Conservation (phyloP, 2,797 vertebrate genomes). For the Pampus argenteus region DNA sequence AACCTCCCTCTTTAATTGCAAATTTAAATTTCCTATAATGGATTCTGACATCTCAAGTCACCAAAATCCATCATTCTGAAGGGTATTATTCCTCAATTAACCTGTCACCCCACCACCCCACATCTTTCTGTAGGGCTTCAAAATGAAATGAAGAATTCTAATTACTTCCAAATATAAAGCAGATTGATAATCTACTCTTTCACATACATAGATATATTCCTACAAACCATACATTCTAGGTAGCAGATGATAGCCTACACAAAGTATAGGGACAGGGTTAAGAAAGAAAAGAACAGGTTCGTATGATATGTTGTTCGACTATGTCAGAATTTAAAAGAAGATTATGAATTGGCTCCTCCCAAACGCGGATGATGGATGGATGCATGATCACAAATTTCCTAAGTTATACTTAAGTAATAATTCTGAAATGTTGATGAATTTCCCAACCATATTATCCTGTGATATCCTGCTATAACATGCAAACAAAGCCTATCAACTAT, state of each 20-base stretch:
- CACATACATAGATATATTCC: slow-evolving; percentile 36
- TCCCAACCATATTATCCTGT: neutral
- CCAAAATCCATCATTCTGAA: slow-evolving; percentile 91
- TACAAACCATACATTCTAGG: slow-evolving; percentile 49
- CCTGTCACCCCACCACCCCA: slow-evolving; percentile 82
- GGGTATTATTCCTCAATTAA: slow-evolving; percentile 91
- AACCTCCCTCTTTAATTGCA: slow-evolving; percentile 87
- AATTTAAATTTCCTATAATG: slow-evolving; percentile 89
- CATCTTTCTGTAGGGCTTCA: slow-evolving; percentile 81
- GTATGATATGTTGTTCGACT: too few species aligned
- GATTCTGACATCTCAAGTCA: slow-evolving; percentile 90
- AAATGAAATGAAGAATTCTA: slow-evolving; percentile 87
- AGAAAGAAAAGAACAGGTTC: too few species aligned
- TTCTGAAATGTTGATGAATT: slow-evolving; percentile 10
- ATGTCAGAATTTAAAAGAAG: too few species aligned
- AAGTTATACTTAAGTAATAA: neutral
- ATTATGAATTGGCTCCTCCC: too few species aligned
- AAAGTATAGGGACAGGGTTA: neutral
- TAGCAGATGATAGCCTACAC: neutral
- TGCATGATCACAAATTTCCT: too few species aligned
- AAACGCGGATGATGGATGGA: too few species aligned
- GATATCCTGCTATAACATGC: neutral
- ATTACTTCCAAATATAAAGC: slow-evolving; percentile 87
- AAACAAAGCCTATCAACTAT: neutral
- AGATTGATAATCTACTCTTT: slow-evolving; percentile 81